These are phyloP conservation scores for Poecilia latipinna DNA, from an alignment of 2,113 vertebrate genomes.

Conservation along the genomic window DNA sequence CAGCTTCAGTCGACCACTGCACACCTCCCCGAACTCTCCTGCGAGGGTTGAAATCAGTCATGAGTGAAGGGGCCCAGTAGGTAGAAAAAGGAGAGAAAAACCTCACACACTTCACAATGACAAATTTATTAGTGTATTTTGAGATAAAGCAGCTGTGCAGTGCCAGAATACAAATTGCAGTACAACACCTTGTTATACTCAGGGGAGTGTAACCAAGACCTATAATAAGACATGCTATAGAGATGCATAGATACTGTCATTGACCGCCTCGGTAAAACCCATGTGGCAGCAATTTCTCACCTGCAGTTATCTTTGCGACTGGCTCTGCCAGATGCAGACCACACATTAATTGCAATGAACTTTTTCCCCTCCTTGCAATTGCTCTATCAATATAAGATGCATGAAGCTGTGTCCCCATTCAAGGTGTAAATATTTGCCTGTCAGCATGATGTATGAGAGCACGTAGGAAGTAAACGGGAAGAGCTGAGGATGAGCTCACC, in stretches of 20 bases:
- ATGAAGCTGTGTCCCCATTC: constrained; percentile 68
- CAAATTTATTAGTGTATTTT: constrained; percentile 63
- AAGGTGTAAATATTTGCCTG: constrained; percentile 89
- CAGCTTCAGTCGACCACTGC: constrained; percentile 95
- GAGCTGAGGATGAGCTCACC: constrained; percentile 84
- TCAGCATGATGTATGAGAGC: constrained; percentile 89
- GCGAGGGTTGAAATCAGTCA: constrained; percentile 44
- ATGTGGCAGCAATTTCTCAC: constrained; percentile 76
- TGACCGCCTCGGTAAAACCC: constrained; percentile 67
- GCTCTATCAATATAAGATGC: constrained; percentile 64
- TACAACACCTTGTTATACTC: constrained; percentile 61
- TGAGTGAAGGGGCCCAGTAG: constrained; percentile 31
- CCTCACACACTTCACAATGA: constrained; percentile 46
- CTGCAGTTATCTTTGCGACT: constrained; percentile 41
- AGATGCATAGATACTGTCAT: constrained; percentile 68
- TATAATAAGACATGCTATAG: constrained; percentile 71
- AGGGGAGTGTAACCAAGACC: constrained; percentile 59
- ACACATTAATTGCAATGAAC: constrained; percentile 78
- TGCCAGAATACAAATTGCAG: constrained; percentile 63
- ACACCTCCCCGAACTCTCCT: constrained; percentile 99
- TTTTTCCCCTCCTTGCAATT: constrained; percentile 45
- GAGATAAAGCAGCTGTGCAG: constrained; percentile 68
- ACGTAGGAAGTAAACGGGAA: constrained; percentile 78
- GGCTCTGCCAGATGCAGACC: constrained; percentile 39
- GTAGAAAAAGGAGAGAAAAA: constrained; percentile 7